A percentile compares a stretch with the other conserved stretches of the same genome.
phyloP scores from a whole-genome alignment of 1,140 invertebrate genomes.

The Ptiloglossa arizonensis region DNA sequence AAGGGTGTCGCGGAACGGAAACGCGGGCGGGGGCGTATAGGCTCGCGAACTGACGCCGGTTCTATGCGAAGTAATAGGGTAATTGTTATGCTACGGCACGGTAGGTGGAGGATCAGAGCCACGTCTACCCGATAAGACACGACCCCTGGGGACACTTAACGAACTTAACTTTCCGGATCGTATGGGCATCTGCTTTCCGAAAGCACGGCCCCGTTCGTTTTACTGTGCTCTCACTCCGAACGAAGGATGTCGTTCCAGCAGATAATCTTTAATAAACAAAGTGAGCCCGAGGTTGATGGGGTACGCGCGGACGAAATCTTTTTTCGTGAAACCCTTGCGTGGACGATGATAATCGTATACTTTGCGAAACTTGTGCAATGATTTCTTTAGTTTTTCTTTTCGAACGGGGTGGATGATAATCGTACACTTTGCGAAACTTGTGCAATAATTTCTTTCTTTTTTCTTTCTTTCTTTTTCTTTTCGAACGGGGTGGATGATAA shows the following conservation, averaged over 20 bases:
- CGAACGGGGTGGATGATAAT: too few species aligned
- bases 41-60: conserved; percentile 38
- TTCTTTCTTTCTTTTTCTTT: too few species aligned
- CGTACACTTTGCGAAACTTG: too few species aligned
- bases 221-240: background rate
- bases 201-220: conserved; percentile 21
- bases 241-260: background rate
- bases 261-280: conserved; percentile 45
- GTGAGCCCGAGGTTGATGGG: too few species aligned
- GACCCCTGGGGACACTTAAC: conserved; percentile 71
- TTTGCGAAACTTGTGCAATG: background rate
- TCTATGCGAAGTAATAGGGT: conserved; percentile 72
- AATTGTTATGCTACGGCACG: conserved; percentile 77
- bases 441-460: too few species aligned
- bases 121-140: conserved; percentile 76
- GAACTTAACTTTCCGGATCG: conserved; percentile 69
- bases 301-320: background rate
- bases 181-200: conserved; percentile 60
- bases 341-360: background rate
- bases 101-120: conserved; percentile 71
- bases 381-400: background rate
- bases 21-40: conserved; percentile 44
- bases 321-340: background rate
- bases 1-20: conserved; percentile 47
- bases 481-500: too few species aligned